Evolutionary conservation across 2,888 invertebrate species (phyloP), one percentile per base, ranked within the genome.

Genomic region (Drosophila greeni): DNA sequence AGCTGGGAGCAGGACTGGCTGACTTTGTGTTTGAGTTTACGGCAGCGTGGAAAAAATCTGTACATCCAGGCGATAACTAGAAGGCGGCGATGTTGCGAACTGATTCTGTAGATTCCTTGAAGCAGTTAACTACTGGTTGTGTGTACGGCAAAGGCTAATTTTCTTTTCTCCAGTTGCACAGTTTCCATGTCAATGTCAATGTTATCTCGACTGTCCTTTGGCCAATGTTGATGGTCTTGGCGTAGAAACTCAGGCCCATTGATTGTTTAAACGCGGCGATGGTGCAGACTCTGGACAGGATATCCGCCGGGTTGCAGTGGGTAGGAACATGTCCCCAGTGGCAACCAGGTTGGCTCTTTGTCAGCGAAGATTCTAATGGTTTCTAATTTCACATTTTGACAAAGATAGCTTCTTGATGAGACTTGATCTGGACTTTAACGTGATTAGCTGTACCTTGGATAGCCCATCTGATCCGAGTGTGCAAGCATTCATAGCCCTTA

Each of bases 21-120:
- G 29, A 9, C 3, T 29, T 11, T 29, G 4, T 7, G 11, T 11
- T 3, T n/a, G 12, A 40, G 8, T 8, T 40, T 40, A 14, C 40
- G 8, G 5, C 24, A 24, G 23, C 24, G 42, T 3, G n/a, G 14
- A 40, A n/a, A 8, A 42, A 42, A 42, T 8, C 42, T 42, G 23
- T 14, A 23, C 23, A 42, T 42, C 42, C 42, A 24, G n/a, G 23
- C 24, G n/a, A 42, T 5, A 5, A 42, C 23, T 8, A 14, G 24
- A n/a, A 42, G 23, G 40, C 40, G 23, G 23, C 40, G 23, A 23
- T 42, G 23, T 23, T 42, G n/a, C 40, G n/a, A 42, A n/a, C n/a
- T 24, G 14, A 9, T 8, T 23, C 24, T 42, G 8, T 24, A 23
- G 40, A 42, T 23, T 5, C n/a, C 23, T 24, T 14, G 5, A 42